phyloP scores from a whole-genome alignment of 2,888 invertebrate species.

The Diarsia brunnea region DNA sequence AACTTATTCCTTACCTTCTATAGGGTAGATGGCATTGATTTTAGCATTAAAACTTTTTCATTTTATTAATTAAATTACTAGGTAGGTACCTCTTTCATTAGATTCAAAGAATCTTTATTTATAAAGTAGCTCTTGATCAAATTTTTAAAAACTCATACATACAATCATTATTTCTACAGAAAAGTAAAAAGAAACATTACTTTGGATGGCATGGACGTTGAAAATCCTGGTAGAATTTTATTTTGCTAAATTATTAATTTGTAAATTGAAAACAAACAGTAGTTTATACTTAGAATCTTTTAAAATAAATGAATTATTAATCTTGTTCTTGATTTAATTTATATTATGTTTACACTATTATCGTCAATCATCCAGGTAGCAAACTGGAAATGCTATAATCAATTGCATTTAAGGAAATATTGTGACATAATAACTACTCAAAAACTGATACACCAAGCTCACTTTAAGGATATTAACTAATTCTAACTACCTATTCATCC shows the following conservation, averaged over 20 bases:
- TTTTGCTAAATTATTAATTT: background rate
- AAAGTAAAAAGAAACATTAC: background rate
- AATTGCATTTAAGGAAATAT: background rate
- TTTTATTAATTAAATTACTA: background rate
- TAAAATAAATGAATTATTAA: background rate
- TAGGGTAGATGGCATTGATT: slow-evolving; percentile 14
- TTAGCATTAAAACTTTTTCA: background rate
- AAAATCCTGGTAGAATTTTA: background rate
- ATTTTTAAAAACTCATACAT: background rate
- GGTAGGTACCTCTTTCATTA: background rate
- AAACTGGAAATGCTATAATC: background rate
- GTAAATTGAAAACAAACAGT: background rate
- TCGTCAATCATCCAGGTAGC: background rate
- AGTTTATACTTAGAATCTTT: background rate
- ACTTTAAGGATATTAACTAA: slow-evolving; percentile 9
- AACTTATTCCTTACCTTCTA: background rate
- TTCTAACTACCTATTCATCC: background rate
- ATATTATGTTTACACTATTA: background rate
- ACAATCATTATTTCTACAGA: background rate
- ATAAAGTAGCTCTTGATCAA: background rate
- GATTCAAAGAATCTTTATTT: background rate
- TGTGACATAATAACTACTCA: background rate
- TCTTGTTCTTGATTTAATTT: background rate
- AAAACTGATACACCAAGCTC: background rate
- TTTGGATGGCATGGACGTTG: background rate